These are phyloP conservation scores for Lynx canadensis DNA, from an alignment of 2,113 vertebrate species.

Conservation along the genomic window DNA sequence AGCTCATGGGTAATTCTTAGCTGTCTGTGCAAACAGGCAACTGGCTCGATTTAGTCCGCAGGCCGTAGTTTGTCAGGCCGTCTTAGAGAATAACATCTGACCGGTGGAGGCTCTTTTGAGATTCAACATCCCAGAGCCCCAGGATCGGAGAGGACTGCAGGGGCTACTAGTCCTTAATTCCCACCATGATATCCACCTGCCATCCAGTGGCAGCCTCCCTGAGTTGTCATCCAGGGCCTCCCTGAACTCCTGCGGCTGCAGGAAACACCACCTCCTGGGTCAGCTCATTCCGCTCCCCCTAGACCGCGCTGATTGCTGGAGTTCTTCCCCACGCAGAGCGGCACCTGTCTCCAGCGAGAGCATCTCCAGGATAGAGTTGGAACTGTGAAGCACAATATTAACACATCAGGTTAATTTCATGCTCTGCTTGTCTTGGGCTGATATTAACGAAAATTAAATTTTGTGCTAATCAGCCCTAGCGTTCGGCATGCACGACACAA, in stretches of 20 bases:
- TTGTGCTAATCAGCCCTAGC: constrained; percentile 70
- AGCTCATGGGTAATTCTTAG: neutral
- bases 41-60: neutral
- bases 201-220: neutral
- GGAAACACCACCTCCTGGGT: neutral
- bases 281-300: neutral
- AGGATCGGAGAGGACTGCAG: neutral
- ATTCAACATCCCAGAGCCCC: neutral
- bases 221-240: neutral
- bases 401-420: constrained; percentile 68
- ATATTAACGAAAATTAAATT: constrained; percentile 73
- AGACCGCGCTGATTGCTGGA: neutral
- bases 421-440: constrained; percentile 69
- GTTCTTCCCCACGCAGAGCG: neutral
- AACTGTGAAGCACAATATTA: constrained; percentile 66
- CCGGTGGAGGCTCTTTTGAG: neutral
- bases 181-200: neutral
- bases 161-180: neutral
- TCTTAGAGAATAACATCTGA: neutral
- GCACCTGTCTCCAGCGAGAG: constrained; percentile 58
- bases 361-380: neutral
- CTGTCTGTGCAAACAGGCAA: neutral
- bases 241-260: neutral
- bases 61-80: neutral
- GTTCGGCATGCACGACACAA: constrained; percentile 44